Percentiles rank a stretch among this genome's conserved stretches.
Evolutionary conservation across 92 coral and sea anemone genomes (phyloP).

Genomic region (Epizoanthus ramosus): DNA sequence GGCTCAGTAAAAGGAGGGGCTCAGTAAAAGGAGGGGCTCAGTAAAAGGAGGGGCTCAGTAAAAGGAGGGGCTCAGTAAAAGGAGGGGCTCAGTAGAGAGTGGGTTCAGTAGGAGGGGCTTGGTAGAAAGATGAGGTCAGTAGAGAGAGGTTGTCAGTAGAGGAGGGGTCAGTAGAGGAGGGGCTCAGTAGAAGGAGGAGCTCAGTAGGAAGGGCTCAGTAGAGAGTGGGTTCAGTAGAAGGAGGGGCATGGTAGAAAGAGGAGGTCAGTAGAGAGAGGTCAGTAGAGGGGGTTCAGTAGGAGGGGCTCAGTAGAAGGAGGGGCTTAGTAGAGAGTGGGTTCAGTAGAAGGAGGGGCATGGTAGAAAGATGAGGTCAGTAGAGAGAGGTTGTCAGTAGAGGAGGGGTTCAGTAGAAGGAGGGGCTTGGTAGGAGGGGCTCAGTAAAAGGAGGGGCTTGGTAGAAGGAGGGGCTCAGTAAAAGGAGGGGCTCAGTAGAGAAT

Average conservation of each 20-base stretch:
- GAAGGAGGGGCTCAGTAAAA: not conserved
- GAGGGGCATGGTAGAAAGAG: no score
- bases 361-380: no score
- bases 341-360: no score
- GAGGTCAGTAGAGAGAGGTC: no score
- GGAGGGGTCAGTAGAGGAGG: no score
- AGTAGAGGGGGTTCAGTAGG: no score
- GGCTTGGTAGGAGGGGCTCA: not conserved
- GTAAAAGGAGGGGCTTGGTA: no score
- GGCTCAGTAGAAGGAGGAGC: not conserved
- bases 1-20: not conserved
- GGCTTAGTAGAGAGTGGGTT: conserved; percentile 20
- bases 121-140: no score
- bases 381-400: no score
- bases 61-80: not conserved
- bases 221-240: not conserved
- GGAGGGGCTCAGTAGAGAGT: conserved; percentile 23
- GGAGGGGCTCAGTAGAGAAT: conserved; percentile 21
- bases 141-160: no score
- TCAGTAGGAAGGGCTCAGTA: not conserved
- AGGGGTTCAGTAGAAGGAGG: not conserved
- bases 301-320: not conserved
- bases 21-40: not conserved
- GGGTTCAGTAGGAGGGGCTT: no score
- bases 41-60: no score